Conservation (phyloP, 1,140 invertebrate species). For the Helicoverpa zea region DNA sequence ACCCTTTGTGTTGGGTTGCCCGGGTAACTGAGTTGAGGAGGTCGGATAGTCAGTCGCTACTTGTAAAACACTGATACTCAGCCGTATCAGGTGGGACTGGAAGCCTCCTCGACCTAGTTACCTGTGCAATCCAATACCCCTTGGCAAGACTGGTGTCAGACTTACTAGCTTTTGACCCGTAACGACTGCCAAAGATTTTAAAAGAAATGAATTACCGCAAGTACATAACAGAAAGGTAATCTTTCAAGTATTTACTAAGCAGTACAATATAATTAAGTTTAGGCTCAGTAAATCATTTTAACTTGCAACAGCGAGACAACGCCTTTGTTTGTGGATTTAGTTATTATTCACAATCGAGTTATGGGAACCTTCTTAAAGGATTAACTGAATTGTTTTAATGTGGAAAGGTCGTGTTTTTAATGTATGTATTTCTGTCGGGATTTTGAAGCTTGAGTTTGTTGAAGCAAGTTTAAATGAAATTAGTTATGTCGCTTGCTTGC, state of each 20-base stretch:
- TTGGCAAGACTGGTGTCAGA: no score
- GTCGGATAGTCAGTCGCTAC: no score
- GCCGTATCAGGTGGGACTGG: no score
- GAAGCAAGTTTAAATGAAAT: slow-evolving; percentile 23
- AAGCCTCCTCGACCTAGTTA: no score
- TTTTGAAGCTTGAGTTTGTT: slow-evolving; percentile 23
- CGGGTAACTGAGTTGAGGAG: no score
- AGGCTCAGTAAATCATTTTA: slow-evolving; percentile 62
- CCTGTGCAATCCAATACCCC: no score
- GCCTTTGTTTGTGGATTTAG: slow-evolving; percentile 65
- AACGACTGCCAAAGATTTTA: no score
- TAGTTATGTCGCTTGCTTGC: slow-evolving; percentile 12
- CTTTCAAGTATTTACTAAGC: slow-evolving; percentile 55
- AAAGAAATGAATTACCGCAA: slow-evolving; percentile 35
- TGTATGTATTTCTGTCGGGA: slow-evolving; percentile 38
- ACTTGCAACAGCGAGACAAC: slow-evolving; percentile 57
- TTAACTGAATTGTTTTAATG: slow-evolving; percentile 48
- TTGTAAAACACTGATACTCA: no score
- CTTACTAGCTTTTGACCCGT: no score
- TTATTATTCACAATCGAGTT: slow-evolving; percentile 68
- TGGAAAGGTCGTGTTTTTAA: slow-evolving; percentile 45
- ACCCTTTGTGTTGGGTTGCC: no score
- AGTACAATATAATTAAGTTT: slow-evolving; percentile 60
- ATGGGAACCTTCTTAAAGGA: slow-evolving; percentile 45
- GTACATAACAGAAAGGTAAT: slow-evolving; percentile 58